Evolutionary conservation across 1,140 invertebrate genomes (phyloP), one percentile per base, ranked within the genome.

Genomic region (Rhysida immarginata): DNA sequence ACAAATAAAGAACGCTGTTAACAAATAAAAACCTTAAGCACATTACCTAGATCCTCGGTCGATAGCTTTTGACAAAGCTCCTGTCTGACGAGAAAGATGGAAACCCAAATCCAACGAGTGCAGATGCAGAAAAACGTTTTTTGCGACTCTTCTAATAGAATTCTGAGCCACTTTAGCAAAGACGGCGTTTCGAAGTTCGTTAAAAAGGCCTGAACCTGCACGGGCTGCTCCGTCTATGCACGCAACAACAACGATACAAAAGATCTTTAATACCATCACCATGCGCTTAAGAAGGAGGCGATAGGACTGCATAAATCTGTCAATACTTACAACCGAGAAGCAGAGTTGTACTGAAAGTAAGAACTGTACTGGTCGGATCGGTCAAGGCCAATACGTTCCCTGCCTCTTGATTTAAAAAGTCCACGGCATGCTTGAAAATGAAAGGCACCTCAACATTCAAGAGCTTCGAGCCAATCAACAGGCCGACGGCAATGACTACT

Each of bases 91-190:
- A 53, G 79, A 83, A 8, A 99, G 74, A 74, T 99, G 96, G 74
- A 98, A 99, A 56, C 80, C 77, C 27, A 99, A 75, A 74, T 99
- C 96, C 57, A 99, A 74, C 69, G 85, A 87, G 68, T 98, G 96
- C 25, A 99, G 74, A 75, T 99, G 96, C n/a, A 86, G 71, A 70
- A 99, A 99, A 11, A 99, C 92, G 72, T 94, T 96, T 68, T 79
- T 84, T 0, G 94, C 91, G 58, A 99, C 87, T 71, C 84, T 82
- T 50, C 95, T 73, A 59, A 99, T 96, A 5, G 95, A 98, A 70
- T 89, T 83, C 68, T 98, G 95, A 0, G 96, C 93, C n/a, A 99
- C 96, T 71, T 84, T 87, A 2, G 94, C 94, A 75, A 99, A 99
- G 21, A 99, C 90, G 8, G 95, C 94, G 75, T 98, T 99, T 52